Conservation (phyloP, 2,888 invertebrate species). For the Oligia fasciuncula region DNA sequence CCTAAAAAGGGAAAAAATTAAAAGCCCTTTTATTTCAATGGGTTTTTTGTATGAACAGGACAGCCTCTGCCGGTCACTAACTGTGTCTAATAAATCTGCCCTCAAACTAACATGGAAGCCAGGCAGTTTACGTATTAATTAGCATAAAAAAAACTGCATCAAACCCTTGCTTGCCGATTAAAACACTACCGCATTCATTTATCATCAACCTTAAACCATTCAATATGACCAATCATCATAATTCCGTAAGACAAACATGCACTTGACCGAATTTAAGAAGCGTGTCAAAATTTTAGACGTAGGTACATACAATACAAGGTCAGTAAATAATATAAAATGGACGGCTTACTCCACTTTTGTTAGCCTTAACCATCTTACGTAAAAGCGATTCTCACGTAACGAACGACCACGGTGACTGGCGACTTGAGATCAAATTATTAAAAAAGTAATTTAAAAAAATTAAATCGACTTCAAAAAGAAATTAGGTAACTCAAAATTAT, state of each 20-base stretch:
- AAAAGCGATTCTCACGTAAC: conserved; percentile 64
- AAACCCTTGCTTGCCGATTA: no score
- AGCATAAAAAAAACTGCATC: no score
- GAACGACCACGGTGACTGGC: conserved; percentile 16
- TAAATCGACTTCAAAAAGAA: no score
- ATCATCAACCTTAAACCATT: background rate
- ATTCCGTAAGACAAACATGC: conserved; percentile 44
- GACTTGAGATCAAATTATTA: conserved; percentile 25
- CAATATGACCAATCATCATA: background rate
- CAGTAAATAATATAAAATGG: conserved; percentile 49
- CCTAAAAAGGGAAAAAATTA: no score
- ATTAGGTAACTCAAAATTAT: no score
- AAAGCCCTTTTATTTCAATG: no score
- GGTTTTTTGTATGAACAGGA: background rate
- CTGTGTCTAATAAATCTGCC: background rate
- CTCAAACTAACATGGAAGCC: background rate
- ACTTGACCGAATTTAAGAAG: conserved; percentile 62
- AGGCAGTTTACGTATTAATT: background rate
- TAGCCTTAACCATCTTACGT: conserved; percentile 75
- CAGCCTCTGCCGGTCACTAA: background rate
- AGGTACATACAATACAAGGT: conserved; percentile 51
- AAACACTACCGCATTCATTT: no score
- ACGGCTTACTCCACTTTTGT: conserved; percentile 67
- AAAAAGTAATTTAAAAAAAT: no score
- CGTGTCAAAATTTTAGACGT: conserved; percentile 54